Conservation (phyloP, 2,113 vertebrate species). For the Pachycephala philippinensis region DNA sequence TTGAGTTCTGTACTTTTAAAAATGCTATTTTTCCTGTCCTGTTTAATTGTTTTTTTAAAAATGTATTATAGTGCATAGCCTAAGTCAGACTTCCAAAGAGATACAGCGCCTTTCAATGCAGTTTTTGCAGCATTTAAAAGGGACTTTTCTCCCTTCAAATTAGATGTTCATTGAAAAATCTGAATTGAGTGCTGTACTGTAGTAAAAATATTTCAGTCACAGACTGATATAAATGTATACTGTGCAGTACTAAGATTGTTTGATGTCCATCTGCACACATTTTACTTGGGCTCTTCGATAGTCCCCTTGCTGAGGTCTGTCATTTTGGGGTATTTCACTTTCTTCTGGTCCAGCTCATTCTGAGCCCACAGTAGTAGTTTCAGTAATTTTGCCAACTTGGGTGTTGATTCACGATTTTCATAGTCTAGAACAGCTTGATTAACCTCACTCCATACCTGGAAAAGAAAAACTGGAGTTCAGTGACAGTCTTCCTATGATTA, state of each 20-base stretch:
- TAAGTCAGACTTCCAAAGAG: conserved; percentile 66
- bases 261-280: conserved; percentile 41
- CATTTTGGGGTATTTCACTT: conserved; percentile 99
- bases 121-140: conserved; percentile 66
- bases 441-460: conserved; percentile 97
- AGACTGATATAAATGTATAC: conserved; percentile 69
- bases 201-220: conserved; percentile 68
- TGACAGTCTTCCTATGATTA: not conserved
- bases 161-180: conserved; percentile 62
- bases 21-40: conserved; percentile 41
- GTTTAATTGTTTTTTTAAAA: conserved; percentile 53
- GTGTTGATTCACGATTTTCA: conserved; percentile 94
- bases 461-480: conserved; percentile 32
- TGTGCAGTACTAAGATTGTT: conserved; percentile 37
- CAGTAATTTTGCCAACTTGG: conserved; percentile 95
- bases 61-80: conserved; percentile 63
- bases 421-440: conserved; percentile 94
- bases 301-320: conserved; percentile 98
- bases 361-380: conserved; percentile 98
- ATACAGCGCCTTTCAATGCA: conserved; percentile 56
- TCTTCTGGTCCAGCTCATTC: conserved; percentile 99
- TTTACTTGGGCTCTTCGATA: conserved; percentile 96
- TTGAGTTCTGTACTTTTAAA: conserved; percentile 33
- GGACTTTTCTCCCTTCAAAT: conserved; percentile 66
- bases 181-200: conserved; percentile 71